Percentiles rank a stretch among this genome's conserved stretches.
These are phyloP conservation scores for Coenobita brevimanus DNA, from an alignment of 1,140 invertebrate species.

Conservation along the genomic window DNA sequence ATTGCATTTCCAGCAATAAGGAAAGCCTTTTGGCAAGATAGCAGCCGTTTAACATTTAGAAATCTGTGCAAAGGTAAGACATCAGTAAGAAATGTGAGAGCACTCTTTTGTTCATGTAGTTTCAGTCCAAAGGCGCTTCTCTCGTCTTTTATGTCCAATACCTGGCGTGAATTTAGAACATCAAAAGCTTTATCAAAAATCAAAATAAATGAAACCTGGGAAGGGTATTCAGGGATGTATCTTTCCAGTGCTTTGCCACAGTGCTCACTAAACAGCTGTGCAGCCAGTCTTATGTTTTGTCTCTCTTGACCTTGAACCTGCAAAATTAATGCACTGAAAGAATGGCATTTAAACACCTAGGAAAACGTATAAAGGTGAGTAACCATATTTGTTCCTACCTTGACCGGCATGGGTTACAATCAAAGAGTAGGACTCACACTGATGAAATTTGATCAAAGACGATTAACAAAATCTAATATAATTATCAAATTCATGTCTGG, in stretches of 20 bases:
- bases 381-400: not conserved
- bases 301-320: not conserved
- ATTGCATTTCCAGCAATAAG: conserved; percentile 18
- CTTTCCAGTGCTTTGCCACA: conserved; percentile 17
- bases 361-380: not conserved
- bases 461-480: too few species aligned
- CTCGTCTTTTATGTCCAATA: conserved; percentile 15
- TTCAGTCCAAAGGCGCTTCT: conserved; percentile 26
- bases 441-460: too few species aligned
- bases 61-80: not conserved
- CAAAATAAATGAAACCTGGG: conserved; percentile 28
- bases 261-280: conserved; percentile 9
- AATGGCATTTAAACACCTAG: not conserved
- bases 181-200: conserved; percentile 36
- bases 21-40: conserved; percentile 34
- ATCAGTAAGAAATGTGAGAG: conserved; percentile 35
- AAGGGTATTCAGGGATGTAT: conserved; percentile 13
- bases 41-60: not conserved
- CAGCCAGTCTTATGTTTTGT: conserved; percentile 28
- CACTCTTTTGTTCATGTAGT: conserved; percentile 1
- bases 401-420: too few species aligned
- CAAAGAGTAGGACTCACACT: too few species aligned
- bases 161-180: conserved; percentile 7
- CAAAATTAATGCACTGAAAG: not conserved
- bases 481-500: too few species aligned